Evolutionary conservation across 92 coral and sea anemone species (phyloP), one percentile per base, ranked within the genome.

Genomic region (Palythoa grandis): DNA sequence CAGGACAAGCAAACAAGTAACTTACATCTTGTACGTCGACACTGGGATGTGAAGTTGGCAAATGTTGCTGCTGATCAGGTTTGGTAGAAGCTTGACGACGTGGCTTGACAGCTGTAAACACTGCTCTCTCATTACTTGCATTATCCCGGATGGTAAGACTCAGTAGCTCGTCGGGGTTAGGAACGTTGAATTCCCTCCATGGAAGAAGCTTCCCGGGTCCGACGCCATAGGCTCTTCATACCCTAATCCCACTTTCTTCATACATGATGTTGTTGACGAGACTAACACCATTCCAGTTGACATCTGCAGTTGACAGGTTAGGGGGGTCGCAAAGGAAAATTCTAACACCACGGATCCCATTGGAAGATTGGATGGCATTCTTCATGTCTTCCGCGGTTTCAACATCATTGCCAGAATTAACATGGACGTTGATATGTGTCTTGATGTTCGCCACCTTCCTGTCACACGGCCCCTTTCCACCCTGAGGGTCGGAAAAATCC

Each of bases 1-100:
- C 95, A 13, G 93, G 93, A 72, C 93, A 92, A 76, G 86, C 77
- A 76, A 90, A 77, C 52, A 77, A 60, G 48, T 77, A 52, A 38
- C 69, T 77, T 77, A 70, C 69, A 60, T 35, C 57, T 56, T 56
- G 48, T 48, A 57, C 57, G 25, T 77, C 82, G 47, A 35, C 68
- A 54, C 23, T 29, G 40, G 82, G 53, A 77, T 57, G 65, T 56
- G 82, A 14, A 56, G 65, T 11, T 56, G 69, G 40, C 24, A 56
- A 24, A 72, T 24, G 38, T 35, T 35, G 77, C 77, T 72, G 77
- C 77, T 72, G 68, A 24, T 54, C 25, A 53, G 69, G 50, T 24
- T 77, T 17, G 82, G 82, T 57, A 35, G 82, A 54, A 77, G 82
- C 13, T 77, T 53, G 69, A 54, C 82, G 82, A 48, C 82, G 82